Evolutionary conservation across 2,113 vertebrate genomes (phyloP), one percentile per base, ranked within the genome.

Genomic region (Daubentonia madagascariensis): DNA sequence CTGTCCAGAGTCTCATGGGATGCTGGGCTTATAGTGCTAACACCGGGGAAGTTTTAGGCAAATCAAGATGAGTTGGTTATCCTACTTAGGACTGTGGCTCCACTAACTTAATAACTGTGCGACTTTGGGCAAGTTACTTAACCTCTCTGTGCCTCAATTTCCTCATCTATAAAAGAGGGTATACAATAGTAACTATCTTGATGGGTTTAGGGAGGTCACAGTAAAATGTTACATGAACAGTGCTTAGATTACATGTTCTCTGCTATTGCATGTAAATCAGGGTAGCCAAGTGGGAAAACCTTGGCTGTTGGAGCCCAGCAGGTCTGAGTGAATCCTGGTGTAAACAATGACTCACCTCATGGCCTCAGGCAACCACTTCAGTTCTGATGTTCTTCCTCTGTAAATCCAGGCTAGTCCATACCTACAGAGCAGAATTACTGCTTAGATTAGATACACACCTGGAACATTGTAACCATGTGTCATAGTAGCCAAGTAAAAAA

Each of bases 151-250:
- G 40, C 59, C 90, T 89, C 30, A 16, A 1, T 30, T 85, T 57
- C 22, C 72, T 86, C 16, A n/a, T 45, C 75, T 54, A 48, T 84
- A 10, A 48, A 79, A 43, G 0, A 40, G 32, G n/a, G 30, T 48
- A 8, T 8, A 10, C n/a, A 54, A 0, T 4, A 8, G 35, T 17
- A 17, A 50, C 57, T 9, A 10, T n/a, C 6, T 6, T 17, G 25
- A 7, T 30, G 83, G 37, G 65, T 16, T 70, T 32, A 3, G 52
- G 92, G 72, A 40, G 50, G 18, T 2, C 43, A 5, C 40, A 20
- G 3, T 68, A 13, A 17, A 17, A 28, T 8, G 2, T 13, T 16
- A 1, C 1, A 35, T 11, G 18, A 72, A 20, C 18, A 1, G 23
- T 23, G 28, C 28, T 68, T 68, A 14, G n/a, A 9, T 5, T 4